Conservation (phyloP, 64 coral and sea anemone species). For the Anthopleura sola region DNA sequence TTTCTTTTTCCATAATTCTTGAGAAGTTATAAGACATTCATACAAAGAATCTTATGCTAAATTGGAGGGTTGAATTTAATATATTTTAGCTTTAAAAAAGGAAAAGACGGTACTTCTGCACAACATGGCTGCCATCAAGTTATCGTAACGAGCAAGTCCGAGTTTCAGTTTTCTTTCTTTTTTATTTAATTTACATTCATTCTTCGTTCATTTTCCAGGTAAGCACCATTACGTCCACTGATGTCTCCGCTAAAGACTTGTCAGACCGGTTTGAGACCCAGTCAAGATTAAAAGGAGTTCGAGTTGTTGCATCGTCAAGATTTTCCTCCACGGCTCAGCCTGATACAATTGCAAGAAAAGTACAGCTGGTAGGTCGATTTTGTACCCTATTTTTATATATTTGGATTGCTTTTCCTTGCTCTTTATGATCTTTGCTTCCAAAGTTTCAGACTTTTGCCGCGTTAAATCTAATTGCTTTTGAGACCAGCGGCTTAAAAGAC, state of each 20-base stretch:
- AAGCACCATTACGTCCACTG: conserved; percentile 78
- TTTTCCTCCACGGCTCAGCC: conserved; percentile 5
- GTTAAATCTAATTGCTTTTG: no score
- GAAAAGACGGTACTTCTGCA: no score
- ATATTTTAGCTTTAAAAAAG: not conserved
- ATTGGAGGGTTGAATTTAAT: no score
- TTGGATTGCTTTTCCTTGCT: not conserved
- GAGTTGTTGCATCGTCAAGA: conserved; percentile 71
- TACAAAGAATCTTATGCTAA: no score
- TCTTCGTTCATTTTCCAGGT: conserved; percentile 38
- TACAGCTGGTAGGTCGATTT: conserved; percentile 67
- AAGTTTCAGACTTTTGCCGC: no score
- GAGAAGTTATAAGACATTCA: not conserved
- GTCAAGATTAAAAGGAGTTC: conserved; percentile 60
- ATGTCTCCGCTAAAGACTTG: conserved; percentile 59
- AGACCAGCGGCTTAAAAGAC: no score
- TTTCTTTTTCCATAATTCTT: no score
- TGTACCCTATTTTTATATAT: not conserved
- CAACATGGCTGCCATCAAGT: not conserved
- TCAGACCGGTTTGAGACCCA: conserved; percentile 67
- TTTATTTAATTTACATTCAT: not conserved
- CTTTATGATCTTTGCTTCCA: not conserved
- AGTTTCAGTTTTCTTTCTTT: not conserved
- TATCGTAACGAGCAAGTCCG: not conserved
- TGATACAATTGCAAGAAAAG: conserved; percentile 34